Evolutionary conservation across 2,113 vertebrate species (phyloP).

Genomic region (Rhynchomys soricoides): DNA sequence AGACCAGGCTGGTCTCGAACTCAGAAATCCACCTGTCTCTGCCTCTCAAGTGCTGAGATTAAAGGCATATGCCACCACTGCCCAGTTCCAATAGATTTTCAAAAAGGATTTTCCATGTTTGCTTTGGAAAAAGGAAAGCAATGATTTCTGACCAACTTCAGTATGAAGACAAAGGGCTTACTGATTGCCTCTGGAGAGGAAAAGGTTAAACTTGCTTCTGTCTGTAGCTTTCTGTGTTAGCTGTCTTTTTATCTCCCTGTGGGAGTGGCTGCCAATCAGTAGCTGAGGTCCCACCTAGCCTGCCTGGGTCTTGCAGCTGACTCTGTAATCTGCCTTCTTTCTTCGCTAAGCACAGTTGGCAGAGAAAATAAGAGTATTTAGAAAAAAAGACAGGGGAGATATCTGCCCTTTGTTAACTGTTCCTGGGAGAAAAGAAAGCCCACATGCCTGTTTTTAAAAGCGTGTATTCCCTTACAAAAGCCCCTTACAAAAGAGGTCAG

Average conservation of each 20-base stretch:
- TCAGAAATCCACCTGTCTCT: too few species aligned
- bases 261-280: neutral
- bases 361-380: conserved; percentile 5
- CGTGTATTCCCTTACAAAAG: neutral
- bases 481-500: neutral
- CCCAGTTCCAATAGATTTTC: neutral
- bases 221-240: neutral
- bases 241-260: conserved; percentile 40
- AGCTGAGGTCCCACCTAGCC: neutral
- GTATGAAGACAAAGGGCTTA: neutral
- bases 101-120: neutral
- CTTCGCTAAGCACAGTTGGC: neutral
- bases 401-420: conserved; percentile 18
- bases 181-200: neutral
- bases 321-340: neutral
- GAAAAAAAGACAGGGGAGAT: conserved; percentile 21
- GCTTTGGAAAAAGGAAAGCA: neutral
- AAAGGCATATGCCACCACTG: too few species aligned
- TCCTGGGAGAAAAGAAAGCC: neutral
- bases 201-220: neutral
- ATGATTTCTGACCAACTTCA: neutral
- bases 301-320: neutral
- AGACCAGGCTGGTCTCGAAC: too few species aligned
- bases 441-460: conserved; percentile 12
- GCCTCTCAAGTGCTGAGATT: too few species aligned